Base-by-base conservation (phyloP, 2,888 invertebrate species). In the Ornithoptera priamus region DNA sequence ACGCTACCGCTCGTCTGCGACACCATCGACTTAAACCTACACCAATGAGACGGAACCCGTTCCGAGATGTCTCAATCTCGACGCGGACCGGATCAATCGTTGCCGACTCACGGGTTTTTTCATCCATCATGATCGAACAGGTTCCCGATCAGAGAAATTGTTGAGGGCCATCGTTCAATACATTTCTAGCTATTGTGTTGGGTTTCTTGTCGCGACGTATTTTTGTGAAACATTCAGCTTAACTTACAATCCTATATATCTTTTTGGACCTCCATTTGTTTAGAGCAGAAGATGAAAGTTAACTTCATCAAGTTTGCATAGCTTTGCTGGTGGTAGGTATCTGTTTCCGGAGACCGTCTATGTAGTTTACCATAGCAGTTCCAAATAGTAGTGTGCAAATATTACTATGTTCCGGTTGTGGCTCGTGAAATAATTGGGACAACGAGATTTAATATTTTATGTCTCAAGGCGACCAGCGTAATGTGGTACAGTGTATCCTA, bases 31-130 rank as follows among this genome's bases (percentile, higher is more conserved):
- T 69, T 67, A 75, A 81, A 77, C 78, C 80, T 77, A 80, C 79
- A 78, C 83, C 82, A 80, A 78, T 75, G 77, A 80, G 81, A 82
- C 81, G 85, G 84, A 91, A 90, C 91, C 82, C 82, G 90, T 90
- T 90, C 82, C 83, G 78, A 88, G 91, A 92, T 92, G 92, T 90
- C 92, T 92, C 91, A 92, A 92, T 92, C 87, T 85, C 85, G 85
- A 85, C 85, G 85, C 83, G 80, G 83, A 81, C 85, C 83, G 86
- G 90, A 90, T 90, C 90, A 90, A 90, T 91, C 87, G 89, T 81
- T 82, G 85, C 87, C 85, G 88, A 84, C 89, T 82, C 84, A 80
- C 83, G 75, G 80, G 81, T 64, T 86, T 89, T 90, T 89, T 86
- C 86, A 87, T 86, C 87, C 84, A 84, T 86, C 85, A 85, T 85